Evolutionary conservation across 1,140 invertebrate species (phyloP).

Genomic region (Pseudomyrmex dendroicus): DNA sequence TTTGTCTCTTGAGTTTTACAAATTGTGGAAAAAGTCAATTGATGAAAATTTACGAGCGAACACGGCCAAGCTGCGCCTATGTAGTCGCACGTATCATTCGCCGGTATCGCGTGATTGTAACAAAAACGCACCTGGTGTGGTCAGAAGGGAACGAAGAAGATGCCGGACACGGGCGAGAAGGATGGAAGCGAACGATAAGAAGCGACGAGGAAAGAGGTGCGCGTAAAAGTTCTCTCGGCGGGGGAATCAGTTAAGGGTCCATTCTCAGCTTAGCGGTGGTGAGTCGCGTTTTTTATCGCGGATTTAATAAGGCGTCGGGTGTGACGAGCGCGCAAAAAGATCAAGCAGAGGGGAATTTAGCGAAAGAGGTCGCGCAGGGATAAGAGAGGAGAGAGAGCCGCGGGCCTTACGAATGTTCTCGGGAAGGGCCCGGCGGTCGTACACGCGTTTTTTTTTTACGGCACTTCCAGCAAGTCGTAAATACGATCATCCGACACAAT

Average conservation of each 20-base stretch:
- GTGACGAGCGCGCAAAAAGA: constrained; percentile 70
- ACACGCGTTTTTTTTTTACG: constrained; percentile 71
- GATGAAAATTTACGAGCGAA: constrained; percentile 8
- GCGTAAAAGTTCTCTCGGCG: constrained; percentile 23
- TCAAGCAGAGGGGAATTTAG: constrained; percentile 25
- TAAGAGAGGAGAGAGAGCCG: constrained; percentile 19
- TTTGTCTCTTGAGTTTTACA: not conserved
- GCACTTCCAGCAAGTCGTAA: constrained; percentile 80
- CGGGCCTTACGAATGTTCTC: constrained; percentile 57
- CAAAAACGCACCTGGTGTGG: not conserved
- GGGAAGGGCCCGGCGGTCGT: constrained; percentile 12
- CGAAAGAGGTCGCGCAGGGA: constrained; percentile 19
- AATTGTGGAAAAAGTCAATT: not conserved
- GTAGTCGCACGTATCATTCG: not conserved
- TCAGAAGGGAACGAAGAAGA: constrained; percentile 21
- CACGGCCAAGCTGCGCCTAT: not conserved
- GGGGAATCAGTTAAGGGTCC: constrained; percentile 51
- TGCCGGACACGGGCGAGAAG: not conserved
- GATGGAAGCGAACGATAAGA: constrained; percentile 17
- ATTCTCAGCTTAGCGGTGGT: constrained; percentile 33
- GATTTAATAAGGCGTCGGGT: constrained; percentile 77
- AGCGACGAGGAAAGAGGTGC: constrained; percentile 43
- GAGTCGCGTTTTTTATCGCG: constrained; percentile 64
- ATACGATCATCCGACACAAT: constrained; percentile 74
- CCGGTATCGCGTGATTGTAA: not conserved